Evolutionary conservation across 2,888 invertebrate species (phyloP), one percentile per base, ranked within the genome.

Genomic region (Ypsolopha sequella): DNA sequence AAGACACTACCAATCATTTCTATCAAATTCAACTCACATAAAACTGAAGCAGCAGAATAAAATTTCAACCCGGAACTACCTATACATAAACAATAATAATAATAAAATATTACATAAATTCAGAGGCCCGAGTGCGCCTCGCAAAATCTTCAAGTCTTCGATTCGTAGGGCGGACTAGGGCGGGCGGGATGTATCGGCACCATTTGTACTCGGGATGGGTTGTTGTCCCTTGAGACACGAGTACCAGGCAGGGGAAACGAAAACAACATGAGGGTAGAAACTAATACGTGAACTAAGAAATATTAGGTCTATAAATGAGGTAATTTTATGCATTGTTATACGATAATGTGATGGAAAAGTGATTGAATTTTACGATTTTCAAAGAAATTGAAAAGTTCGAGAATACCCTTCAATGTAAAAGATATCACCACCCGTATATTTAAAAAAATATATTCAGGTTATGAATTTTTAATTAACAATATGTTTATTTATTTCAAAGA

Each of bases 261-360:
- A 43, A 24, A 24, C 34, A 10, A 33, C 10, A n/a, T 8, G 36
- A 36, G 36, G 47, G 47, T 34, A n/a, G 10, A 33, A 13, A 14
- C 43, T 14, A 7, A 9, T n/a, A 46, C 46, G 11, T 10, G 46
- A 46, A 46, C 46, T 46, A 46, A 9, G 34, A 46, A 35, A 46
- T 46, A 46, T 46, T 46, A 34, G 9, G 46, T 11, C 46, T n/a
- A 77, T 80, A 80, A 79, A 79, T 76, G 75, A 76, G 75, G 73
- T 76, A 78, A 79, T 80, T 72, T 76, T 80, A 80, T 81, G 80
- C 82, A 80, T 80, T 80, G 46, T 46, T 46, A 8, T 43, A 13
- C 13, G 11, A 3, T 24, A 24, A 24, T 24, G 24, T 4, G 4
- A 24, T 24, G 24, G 24, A 24, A 24, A 24, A 24, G 24, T 24